Percentiles rank a stretch among this genome's conserved stretches.
Conservation (phyloP, 2,113 vertebrate species). For the Protobothrops flavoviridis region DNA sequence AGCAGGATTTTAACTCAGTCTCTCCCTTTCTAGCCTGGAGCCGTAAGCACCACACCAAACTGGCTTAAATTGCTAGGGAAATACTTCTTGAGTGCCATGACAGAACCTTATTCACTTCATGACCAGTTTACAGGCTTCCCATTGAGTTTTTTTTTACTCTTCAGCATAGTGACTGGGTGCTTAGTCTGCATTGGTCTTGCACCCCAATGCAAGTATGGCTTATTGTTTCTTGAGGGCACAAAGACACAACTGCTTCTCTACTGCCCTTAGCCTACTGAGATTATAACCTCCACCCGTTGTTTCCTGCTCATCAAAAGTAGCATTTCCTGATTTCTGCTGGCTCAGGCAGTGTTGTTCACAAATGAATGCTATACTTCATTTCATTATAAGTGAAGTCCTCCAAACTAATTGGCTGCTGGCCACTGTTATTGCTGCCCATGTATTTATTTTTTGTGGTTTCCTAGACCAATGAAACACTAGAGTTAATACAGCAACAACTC, state of each 20-base stretch:
- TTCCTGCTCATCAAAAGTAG: background rate
- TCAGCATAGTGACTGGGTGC: background rate
- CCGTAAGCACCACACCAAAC: background rate
- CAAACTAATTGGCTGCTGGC: background rate
- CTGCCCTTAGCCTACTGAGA: background rate
- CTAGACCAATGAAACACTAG: background rate
- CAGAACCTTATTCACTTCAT: background rate
- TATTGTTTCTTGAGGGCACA: background rate
- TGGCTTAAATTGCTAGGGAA: background rate
- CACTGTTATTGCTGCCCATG: background rate
- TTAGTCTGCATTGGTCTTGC: background rate
- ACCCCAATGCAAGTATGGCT: background rate
- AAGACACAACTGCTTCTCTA: background rate
- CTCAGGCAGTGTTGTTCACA: background rate
- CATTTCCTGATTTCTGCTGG: background rate
- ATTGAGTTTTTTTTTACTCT: background rate
- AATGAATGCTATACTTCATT: background rate
- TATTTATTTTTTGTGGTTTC: background rate
- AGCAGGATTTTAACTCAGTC: background rate
- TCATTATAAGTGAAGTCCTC: background rate
- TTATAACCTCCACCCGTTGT: background rate
- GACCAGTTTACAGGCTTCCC: background rate
- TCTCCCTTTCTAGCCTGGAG: background rate
- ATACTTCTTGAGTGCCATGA: background rate
- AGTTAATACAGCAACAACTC: background rate